A percentile compares a stretch with the other conserved stretches of the same genome.
Conservation (phyloP, 23 tunicate genomes). For the Halocynthia aurantium region DNA sequence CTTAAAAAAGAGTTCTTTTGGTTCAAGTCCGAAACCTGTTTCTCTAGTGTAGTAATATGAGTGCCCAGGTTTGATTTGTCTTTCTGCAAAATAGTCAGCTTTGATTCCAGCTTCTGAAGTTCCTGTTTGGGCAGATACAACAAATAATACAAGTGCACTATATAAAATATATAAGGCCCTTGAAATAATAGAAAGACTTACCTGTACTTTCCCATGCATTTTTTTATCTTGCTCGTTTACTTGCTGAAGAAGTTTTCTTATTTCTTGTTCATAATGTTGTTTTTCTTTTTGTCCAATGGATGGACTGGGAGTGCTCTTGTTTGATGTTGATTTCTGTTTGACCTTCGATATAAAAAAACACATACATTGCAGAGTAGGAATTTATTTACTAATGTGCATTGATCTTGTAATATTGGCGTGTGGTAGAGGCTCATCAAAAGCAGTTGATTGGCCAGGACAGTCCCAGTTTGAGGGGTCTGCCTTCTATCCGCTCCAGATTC, state of each 20-base stretch:
- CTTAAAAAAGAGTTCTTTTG: constrained; percentile 22
- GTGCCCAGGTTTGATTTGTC: constrained; percentile 40
- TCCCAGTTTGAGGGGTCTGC: not conserved
- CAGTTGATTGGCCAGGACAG: too few relatives aligned
- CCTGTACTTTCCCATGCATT: constrained; percentile 14
- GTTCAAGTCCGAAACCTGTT: constrained; percentile 24
- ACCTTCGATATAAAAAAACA: not conserved
- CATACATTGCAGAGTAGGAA: not conserved
- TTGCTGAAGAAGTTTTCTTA: constrained; percentile 54
- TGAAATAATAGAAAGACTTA: not conserved
- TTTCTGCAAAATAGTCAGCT: constrained; percentile 32
- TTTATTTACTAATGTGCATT: too few relatives aligned
- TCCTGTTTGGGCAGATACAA: constrained; percentile 8
- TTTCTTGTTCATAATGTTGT: constrained; percentile 40
- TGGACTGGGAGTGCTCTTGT: constrained; percentile 19
- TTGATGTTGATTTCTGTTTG: constrained; percentile 10
- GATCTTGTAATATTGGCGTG: not conserved
- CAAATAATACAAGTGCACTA: too few relatives aligned
- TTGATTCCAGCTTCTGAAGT: constrained; percentile 42
- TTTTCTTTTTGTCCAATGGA: constrained; percentile 13
- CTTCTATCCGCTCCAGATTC: too few relatives aligned
- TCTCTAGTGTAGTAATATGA: constrained; percentile 20
- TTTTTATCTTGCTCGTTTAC: constrained; percentile 64
- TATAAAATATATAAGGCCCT: too few relatives aligned
- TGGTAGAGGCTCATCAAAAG: too few relatives aligned